Evolutionary conservation across 2,113 vertebrate genomes (phyloP).

Genomic region (Calidris pugnax): DNA sequence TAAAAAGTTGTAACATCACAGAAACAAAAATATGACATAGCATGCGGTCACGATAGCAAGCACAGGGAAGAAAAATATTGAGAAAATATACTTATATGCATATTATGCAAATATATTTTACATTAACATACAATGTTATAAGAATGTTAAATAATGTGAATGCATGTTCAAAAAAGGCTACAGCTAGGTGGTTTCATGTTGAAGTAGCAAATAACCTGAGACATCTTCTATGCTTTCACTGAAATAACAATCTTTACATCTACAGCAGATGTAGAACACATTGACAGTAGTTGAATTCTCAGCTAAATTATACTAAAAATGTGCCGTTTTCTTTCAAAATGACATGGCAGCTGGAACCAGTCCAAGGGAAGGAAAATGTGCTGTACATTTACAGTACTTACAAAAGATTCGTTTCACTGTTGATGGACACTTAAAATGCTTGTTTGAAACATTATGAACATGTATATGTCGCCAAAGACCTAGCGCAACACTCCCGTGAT

Average conservation of each 20-base stretch:
- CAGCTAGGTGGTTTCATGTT: slow-evolving; percentile 68
- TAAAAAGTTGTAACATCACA: slow-evolving; percentile 70
- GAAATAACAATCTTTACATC: slow-evolving; percentile 62
- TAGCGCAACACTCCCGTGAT: slow-evolving; percentile 2
- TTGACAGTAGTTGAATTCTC: slow-evolving; percentile 44
- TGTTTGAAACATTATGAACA: slow-evolving; percentile 34
- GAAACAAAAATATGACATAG: slow-evolving; percentile 73
- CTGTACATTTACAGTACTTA: slow-evolving; percentile 66
- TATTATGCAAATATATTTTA: slow-evolving; percentile 81
- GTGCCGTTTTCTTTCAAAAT: slow-evolving; percentile 52
- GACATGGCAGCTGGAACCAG: slow-evolving; percentile 61
- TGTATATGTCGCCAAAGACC: background rate
- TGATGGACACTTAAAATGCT: slow-evolving; percentile 45
- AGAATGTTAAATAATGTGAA: slow-evolving; percentile 65
- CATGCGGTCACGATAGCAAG: slow-evolving; percentile 80
- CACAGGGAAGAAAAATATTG: slow-evolving; percentile 70
- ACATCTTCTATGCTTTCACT: slow-evolving; percentile 66
- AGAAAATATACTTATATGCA: slow-evolving; percentile 80
- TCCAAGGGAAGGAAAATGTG: slow-evolving; percentile 63
- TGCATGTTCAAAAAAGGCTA: slow-evolving; percentile 65
- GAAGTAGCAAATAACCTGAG: slow-evolving; percentile 79
- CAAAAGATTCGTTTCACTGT: slow-evolving; percentile 55
- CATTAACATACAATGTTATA: slow-evolving; percentile 79
- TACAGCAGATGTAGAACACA: slow-evolving; percentile 49
- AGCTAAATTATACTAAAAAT: slow-evolving; percentile 52